Conservation (phyloP, 2,888 invertebrate genomes). For the Melinaea menophilus region DNA sequence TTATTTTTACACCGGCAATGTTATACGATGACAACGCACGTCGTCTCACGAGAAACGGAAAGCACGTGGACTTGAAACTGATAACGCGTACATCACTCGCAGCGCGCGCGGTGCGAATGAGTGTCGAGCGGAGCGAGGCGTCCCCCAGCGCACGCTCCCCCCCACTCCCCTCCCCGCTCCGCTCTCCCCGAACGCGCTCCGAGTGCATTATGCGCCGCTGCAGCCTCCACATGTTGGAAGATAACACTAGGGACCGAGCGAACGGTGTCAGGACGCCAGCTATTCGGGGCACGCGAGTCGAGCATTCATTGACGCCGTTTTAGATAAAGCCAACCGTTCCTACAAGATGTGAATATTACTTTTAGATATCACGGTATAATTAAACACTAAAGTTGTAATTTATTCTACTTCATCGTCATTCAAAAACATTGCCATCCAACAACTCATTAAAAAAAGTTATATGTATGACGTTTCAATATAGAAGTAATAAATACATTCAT, state of each 20-base stretch:
- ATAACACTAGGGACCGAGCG: conserved; percentile 44
- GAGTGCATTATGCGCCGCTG: conserved; percentile 66
- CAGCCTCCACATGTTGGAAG: conserved; percentile 68
- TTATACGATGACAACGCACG: conserved; percentile 62
- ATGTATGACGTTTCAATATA: too few relatives aligned
- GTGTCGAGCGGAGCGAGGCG: conserved; percentile 48
- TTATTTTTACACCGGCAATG: conserved; percentile 72
- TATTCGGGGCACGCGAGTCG: conserved; percentile 46
- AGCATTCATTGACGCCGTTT: conserved; percentile 63
- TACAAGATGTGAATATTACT: conserved; percentile 50
- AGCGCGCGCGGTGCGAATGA: conserved; percentile 60
- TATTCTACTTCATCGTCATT: too few relatives aligned
- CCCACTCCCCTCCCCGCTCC: conserved; percentile 30
- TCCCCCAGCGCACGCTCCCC: conserved; percentile 38
- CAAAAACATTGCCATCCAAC: too few relatives aligned
- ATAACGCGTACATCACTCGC: conserved; percentile 43
- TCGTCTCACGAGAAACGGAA: conserved; percentile 44
- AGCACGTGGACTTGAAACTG: conserved; percentile 39
- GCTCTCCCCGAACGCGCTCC: conserved; percentile 38
- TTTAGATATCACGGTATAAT: conserved; percentile 31
- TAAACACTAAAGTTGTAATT: conserved; percentile 26
- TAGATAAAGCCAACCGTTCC: conserved; percentile 57
- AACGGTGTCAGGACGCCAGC: conserved; percentile 46
- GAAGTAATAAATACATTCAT: neutral
- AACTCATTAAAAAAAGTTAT: too few relatives aligned